Evolutionary conservation across 2,888 invertebrate genomes (phyloP).

Genomic region (Himalopsyche japonica): DNA sequence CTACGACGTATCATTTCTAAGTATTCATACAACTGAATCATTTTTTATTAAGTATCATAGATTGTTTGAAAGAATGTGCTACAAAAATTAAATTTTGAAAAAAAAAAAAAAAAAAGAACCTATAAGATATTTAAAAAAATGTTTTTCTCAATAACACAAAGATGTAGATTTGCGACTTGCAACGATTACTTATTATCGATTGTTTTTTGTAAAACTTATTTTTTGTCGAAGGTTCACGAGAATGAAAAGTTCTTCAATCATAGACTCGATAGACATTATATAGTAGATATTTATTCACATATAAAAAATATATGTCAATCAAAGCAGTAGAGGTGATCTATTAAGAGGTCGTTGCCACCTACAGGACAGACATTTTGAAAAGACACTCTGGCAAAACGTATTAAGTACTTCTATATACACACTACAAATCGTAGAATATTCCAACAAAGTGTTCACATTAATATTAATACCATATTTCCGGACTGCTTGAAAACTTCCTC

Average conservation of each 20-base stretch:
- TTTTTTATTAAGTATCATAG: too few species aligned
- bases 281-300: conserved; percentile 27
- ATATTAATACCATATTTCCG: background rate
- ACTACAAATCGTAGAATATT: background rate
- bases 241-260: background rate
- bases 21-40: too few species aligned
- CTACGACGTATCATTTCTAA: too few species aligned
- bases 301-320: conserved; percentile 41
- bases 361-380: background rate
- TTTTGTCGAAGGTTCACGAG: background rate
- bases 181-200: too few species aligned
- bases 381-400: background rate
- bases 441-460: background rate
- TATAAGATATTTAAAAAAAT: too few species aligned
- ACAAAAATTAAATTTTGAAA: too few species aligned
- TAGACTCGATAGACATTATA: background rate
- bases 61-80: too few species aligned
- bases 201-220: too few species aligned
- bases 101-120: too few species aligned
- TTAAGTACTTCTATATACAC: background rate
- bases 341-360: conserved; percentile 34
- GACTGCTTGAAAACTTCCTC: background rate
- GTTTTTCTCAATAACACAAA: too few species aligned
- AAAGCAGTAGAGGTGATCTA: conserved; percentile 29
- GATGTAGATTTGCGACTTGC: too few species aligned